Percentiles rank a stretch among this genome's conserved stretches.
phyloP scores from a whole-genome alignment of 2,888 invertebrate species.

The Nephrocerus scutellatus region DNA sequence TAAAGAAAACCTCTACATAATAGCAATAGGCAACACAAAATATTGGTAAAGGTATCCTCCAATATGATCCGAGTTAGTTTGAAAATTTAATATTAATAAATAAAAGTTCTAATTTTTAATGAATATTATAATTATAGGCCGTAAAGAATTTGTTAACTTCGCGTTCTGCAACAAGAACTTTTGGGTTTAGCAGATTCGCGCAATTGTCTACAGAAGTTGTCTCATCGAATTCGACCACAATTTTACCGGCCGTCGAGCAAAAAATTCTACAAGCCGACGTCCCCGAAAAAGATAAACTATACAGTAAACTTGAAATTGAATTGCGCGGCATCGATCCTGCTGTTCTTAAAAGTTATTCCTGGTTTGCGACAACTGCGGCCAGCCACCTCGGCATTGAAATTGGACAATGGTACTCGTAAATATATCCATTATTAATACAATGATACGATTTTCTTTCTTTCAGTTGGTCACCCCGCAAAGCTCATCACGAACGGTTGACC shows the following conservation, averaged over 20 bases:
- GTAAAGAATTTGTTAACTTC: no score
- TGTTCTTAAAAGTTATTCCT: slow-evolving; percentile 80
- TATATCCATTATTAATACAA: slow-evolving; percentile 4
- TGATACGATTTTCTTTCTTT: slow-evolving; percentile 35
- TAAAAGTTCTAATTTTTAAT: no score
- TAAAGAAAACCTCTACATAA: no score
- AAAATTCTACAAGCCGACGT: slow-evolving; percentile 4
- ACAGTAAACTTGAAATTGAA: slow-evolving; percentile 76
- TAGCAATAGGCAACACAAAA: no score
- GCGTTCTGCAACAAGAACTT: no score
- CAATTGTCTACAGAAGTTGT: no score
- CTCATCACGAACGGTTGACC: slow-evolving; percentile 69
- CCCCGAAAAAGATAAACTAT: slow-evolving; percentile 68
- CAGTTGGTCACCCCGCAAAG: slow-evolving; percentile 68
- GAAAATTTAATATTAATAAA: no score
- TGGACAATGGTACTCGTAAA: slow-evolving; percentile 55
- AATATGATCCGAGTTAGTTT: no score
- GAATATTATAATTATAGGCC: no score
- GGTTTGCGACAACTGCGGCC: slow-evolving; percentile 76
- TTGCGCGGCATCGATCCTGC: slow-evolving; percentile 80
- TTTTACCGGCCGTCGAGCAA: slow-evolving; percentile 16
- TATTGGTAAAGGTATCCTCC: no score
- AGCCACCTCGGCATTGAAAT: slow-evolving; percentile 71
- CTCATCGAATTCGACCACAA: slow-evolving; percentile 21
- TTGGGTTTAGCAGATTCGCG: no score